Percentiles rank a stretch among this genome's conserved stretches.
These are phyloP conservation scores for Corvus cornix DNA, from an alignment of 2,113 vertebrate species.

Conservation along the genomic window DNA sequence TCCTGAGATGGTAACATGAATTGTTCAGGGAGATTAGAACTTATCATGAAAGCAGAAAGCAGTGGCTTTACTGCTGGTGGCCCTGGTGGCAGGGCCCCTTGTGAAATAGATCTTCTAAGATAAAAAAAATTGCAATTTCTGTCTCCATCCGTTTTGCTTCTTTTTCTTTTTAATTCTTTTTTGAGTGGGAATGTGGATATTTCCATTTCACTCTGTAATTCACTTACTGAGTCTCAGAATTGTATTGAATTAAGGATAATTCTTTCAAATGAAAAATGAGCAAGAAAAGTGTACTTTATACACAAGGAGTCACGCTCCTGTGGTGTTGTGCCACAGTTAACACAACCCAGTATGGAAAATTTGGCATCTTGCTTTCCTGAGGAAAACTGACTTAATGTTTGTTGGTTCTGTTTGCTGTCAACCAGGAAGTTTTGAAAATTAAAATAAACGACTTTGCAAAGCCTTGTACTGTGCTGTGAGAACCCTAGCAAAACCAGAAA, in stretches of 20 bases:
- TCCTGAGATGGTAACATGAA: not conserved
- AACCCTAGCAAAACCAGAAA: not conserved
- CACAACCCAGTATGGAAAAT: not conserved
- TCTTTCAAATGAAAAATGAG: not conserved
- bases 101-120: not conserved
- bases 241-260: not conserved
- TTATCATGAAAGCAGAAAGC: not conserved
- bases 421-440: not conserved
- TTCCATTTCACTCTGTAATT: not conserved
- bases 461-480: not conserved
- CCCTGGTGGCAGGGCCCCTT: not conserved
- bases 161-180: not conserved
- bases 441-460: not conserved
- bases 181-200: not conserved
- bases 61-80: not conserved
- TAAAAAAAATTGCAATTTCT: not conserved
- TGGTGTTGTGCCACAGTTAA: not conserved
- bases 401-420: not conserved
- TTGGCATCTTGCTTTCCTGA: not conserved
- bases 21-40: not conserved
- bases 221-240: not conserved
- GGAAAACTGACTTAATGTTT: slow-evolving; percentile 3
- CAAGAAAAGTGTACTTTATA: not conserved
- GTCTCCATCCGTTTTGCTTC: not conserved
- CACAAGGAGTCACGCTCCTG: not conserved